These are phyloP conservation scores for Anticlea derivata DNA, from an alignment of 2,888 invertebrate species.

Conservation along the genomic window DNA sequence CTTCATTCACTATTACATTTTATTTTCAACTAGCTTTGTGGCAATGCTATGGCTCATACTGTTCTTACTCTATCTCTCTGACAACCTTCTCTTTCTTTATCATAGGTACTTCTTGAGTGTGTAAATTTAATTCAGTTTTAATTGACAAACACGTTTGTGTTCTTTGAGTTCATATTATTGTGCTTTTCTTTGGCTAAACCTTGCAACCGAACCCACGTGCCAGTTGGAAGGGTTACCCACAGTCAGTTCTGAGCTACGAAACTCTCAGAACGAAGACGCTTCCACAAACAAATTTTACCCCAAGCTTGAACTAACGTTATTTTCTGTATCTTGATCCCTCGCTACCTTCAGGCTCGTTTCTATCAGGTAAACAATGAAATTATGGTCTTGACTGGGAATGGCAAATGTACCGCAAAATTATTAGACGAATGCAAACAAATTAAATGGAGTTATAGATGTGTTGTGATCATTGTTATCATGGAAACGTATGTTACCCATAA, in stretches of 20 bases:
- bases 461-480: conserved; percentile 67
- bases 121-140: conserved; percentile 38
- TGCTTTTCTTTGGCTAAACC: conserved; percentile 35
- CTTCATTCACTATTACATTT: conserved; percentile 71
- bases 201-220: conserved; percentile 18
- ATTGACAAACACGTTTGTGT: conserved; percentile 38
- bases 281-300: conserved; percentile 46
- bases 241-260: conserved; percentile 18
- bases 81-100: conserved; percentile 48
- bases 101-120: conserved; percentile 36
- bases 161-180: conserved; percentile 40
- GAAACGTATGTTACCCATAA: conserved; percentile 57
- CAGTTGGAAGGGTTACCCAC: conserved; percentile 26
- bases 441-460: conserved; percentile 67
- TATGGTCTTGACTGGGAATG: conserved; percentile 79
- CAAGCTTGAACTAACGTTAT: conserved; percentile 81
- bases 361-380: conserved; percentile 90
- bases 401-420: conserved; percentile 79
- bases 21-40: conserved; percentile 79
- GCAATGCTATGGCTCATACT: conserved; percentile 77
- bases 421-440: conserved; percentile 74
- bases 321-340: conserved; percentile 85
- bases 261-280: conserved; percentile 35
- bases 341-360: conserved; percentile 92
- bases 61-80: conserved; percentile 49